These are phyloP conservation scores for Laothoe populi DNA, from an alignment of 2,888 invertebrate species.

Conservation along the genomic window DNA sequence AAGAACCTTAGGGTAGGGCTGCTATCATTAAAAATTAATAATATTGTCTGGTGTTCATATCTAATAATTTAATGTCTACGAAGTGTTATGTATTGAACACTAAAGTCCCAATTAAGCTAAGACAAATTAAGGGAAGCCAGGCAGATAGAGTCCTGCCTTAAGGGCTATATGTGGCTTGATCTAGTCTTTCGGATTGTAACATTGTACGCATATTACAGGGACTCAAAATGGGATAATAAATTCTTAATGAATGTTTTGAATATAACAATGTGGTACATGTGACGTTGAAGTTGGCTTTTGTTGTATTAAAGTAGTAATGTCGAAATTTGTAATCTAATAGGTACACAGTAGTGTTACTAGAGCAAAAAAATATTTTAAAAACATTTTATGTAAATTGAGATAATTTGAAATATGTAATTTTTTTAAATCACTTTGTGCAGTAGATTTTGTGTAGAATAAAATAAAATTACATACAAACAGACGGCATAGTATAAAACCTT, in stretches of 20 bases:
- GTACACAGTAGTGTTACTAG: neutral
- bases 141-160: no score
- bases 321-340: neutral
- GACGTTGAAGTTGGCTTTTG: neutral
- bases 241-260: neutral
- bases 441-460: neutral
- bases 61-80: no score
- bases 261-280: neutral
- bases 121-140: no score
- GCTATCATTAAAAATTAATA: neutral
- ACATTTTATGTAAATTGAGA: no score
- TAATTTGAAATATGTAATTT: no score
- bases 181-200: slow-evolving; percentile 8
- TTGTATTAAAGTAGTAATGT: neutral
- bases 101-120: no score
- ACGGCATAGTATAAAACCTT: neutral
- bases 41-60: no score
- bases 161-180: neutral
- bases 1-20: neutral
- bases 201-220: slow-evolving; percentile 51
- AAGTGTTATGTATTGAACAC: no score
- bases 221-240: slow-evolving; percentile 47
- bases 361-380: neutral
- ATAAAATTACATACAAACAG: neutral
- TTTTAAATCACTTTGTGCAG: no score